Percentiles rank a stretch among this genome's conserved stretches.
phyloP scores from a whole-genome alignment of 2,113 vertebrate genomes.

The Tetraodon nigroviridis region DNA sequence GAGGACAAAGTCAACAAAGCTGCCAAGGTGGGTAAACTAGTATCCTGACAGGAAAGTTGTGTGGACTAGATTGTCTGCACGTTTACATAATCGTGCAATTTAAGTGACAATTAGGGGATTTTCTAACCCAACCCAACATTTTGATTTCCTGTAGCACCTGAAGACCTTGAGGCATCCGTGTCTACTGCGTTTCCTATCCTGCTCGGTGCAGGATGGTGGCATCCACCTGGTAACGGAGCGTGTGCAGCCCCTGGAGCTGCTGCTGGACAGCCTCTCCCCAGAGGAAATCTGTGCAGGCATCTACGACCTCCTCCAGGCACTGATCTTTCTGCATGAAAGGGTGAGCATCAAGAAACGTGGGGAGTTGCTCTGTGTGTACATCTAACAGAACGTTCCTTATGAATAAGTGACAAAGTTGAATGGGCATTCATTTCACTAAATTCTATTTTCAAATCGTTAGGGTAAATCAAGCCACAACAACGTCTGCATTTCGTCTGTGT shows the following conservation, averaged over 20 bases:
- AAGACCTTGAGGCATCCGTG: conserved; percentile 95
- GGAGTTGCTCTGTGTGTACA: too few relatives aligned
- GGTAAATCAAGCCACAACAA: conserved; percentile 96
- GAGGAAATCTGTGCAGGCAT: conserved; percentile 93
- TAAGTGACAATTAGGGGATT: too few relatives aligned
- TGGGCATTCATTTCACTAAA: neutral
- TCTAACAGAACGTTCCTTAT: too few relatives aligned
- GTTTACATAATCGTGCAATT: too few relatives aligned
- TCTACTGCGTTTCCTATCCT: conserved; percentile 92
- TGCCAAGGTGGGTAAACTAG: conserved; percentile 74
- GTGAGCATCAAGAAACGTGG: conserved; percentile 63
- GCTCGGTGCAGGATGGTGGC: conserved; percentile 84
- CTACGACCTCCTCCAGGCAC: conserved; percentile 88
- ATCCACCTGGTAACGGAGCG: conserved; percentile 92
- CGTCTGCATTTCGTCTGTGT: conserved; percentile 86
- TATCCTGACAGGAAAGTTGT: neutral
- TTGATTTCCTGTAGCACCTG: conserved; percentile 80
- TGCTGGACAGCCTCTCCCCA: conserved; percentile 79
- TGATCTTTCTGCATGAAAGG: conserved; percentile 92
- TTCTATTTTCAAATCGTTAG: conserved; percentile 59
- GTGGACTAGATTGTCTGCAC: too few relatives aligned
- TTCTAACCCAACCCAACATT: neutral
- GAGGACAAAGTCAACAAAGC: conserved; percentile 94
- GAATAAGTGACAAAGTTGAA: too few relatives aligned
- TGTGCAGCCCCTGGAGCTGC: conserved; percentile 83